Evolutionary conservation across 2,113 vertebrate species (phyloP).

Genomic region (Benitochromis conjunctus): DNA sequence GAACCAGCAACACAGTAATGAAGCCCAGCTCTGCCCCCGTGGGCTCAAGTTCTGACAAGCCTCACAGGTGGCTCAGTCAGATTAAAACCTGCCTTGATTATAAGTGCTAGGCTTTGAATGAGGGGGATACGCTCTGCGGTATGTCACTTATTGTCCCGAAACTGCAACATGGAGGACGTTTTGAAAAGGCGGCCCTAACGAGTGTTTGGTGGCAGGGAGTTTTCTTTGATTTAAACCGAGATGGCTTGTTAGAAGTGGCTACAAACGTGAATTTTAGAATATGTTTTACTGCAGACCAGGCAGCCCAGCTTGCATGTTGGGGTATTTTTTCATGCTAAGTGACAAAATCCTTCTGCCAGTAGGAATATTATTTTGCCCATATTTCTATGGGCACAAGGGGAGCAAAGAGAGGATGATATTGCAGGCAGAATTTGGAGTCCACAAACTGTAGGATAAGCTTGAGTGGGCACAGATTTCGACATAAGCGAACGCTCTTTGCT

Average conservation of each 20-base stretch:
- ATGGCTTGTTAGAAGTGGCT: slow-evolving; percentile 15
- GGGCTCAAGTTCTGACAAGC: slow-evolving; percentile 70
- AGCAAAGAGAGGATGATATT: not conserved
- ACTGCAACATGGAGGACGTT: slow-evolving; percentile 52
- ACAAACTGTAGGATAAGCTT: not conserved
- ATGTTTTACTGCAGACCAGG: not conserved
- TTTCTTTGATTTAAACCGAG: slow-evolving; percentile 45
- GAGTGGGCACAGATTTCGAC: not conserved
- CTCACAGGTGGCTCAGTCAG: slow-evolving; percentile 71
- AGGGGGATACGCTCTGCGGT: slow-evolving; percentile 33
- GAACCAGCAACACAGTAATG: slow-evolving; percentile 68
- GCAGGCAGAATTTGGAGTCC: not conserved
- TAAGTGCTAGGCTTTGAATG: slow-evolving; percentile 64
- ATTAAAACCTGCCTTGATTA: slow-evolving; percentile 67
- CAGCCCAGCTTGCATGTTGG: not conserved
- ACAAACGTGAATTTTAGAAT: not conserved
- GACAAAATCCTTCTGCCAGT: not conserved
- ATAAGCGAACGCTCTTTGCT: not conserved
- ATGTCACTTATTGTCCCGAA: slow-evolving; percentile 66
- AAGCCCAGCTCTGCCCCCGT: slow-evolving; percentile 68
- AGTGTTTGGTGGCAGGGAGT: slow-evolving; percentile 19
- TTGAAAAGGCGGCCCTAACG: slow-evolving; percentile 36
- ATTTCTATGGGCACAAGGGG: not conserved
- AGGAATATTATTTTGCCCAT: not conserved
- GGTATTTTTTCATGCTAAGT: not conserved